A percentile compares a stretch with the other conserved stretches of the same genome.
Conservation (phyloP, 64 coral and sea anemone species). For the Pocillopora damicornis region DNA sequence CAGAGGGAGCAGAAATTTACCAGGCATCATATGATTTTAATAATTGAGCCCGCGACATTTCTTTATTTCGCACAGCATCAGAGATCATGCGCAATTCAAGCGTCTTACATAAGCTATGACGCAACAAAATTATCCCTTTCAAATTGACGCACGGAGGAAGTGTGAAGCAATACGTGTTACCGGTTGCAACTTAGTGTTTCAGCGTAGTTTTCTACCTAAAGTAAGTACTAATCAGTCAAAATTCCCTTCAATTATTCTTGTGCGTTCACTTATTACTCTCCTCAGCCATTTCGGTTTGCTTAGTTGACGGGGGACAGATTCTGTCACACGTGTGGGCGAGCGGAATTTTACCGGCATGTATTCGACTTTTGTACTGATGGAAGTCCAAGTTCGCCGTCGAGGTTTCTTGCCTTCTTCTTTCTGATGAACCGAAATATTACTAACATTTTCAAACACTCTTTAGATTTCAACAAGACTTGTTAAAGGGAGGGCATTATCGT, state of each 20-base stretch:
- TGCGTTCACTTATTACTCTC: background rate
- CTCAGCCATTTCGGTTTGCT: background rate
- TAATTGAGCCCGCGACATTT: background rate
- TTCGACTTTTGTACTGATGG: background rate
- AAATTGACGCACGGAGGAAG: slow-evolving; percentile 46
- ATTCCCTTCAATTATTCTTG: background rate
- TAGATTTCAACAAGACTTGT: background rate
- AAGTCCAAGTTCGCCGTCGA: background rate
- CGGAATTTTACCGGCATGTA: background rate
- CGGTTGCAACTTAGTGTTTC: background rate
- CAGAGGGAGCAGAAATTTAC: background rate
- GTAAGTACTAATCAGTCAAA: slow-evolving; percentile 3
- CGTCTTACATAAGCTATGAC: slow-evolving; percentile 42
- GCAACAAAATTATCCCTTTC: slow-evolving; percentile 23
- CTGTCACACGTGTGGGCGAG: background rate
- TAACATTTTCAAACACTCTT: background rate
- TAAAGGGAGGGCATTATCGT: background rate
- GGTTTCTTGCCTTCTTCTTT: background rate
- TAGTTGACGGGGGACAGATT: background rate
- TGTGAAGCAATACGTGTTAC: background rate
- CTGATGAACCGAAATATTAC: background rate
- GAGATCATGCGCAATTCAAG: background rate
- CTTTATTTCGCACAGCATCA: too few species aligned
- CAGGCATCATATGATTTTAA: background rate
- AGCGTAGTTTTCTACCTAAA: background rate